These are phyloP conservation scores for Dexiosoma caninum DNA, from an alignment of 2,888 invertebrate genomes.

Conservation along the genomic window DNA sequence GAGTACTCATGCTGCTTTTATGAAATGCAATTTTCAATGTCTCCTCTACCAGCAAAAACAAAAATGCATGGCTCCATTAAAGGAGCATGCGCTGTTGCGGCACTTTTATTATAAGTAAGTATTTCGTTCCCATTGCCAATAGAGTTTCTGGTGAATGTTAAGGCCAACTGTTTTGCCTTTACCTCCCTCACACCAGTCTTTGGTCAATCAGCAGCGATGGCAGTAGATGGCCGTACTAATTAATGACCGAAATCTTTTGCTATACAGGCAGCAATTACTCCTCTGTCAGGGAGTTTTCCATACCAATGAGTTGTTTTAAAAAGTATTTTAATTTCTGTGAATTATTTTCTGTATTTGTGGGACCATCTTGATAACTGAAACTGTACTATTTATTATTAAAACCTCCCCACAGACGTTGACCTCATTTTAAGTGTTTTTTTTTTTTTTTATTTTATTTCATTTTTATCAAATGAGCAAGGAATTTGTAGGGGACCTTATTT, in stretches of 20 bases:
- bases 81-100: slow-evolving; percentile 56
- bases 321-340: background rate
- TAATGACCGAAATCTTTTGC: slow-evolving; percentile 30
- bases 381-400: background rate
- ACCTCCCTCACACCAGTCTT: slow-evolving; percentile 1
- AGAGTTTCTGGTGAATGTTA: slow-evolving; percentile 56
- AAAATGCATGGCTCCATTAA: slow-evolving; percentile 34
- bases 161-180: slow-evolving; percentile 49
- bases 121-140: slow-evolving; percentile 25
- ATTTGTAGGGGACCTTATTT: background rate
- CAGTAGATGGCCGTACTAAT: slow-evolving; percentile 60
- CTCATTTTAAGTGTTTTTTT: slow-evolving; percentile 26
- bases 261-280: background rate
- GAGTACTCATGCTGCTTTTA: slow-evolving; percentile 1
- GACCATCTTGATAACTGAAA: background rate
- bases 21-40: slow-evolving; percentile 56
- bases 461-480: background rate
- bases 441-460: background rate
- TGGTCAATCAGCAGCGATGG: slow-evolving; percentile 21
- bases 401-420: slow-evolving; percentile 15
- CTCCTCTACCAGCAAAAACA: slow-evolving; percentile 34
- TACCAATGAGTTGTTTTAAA: background rate
- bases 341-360: background rate
- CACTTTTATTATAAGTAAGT: background rate
- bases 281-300: background rate